A percentile compares a stretch with the other conserved stretches of the same genome.
phyloP scores from a whole-genome alignment of 2,888 invertebrate genomes.

The Pherbina coryleti region DNA sequence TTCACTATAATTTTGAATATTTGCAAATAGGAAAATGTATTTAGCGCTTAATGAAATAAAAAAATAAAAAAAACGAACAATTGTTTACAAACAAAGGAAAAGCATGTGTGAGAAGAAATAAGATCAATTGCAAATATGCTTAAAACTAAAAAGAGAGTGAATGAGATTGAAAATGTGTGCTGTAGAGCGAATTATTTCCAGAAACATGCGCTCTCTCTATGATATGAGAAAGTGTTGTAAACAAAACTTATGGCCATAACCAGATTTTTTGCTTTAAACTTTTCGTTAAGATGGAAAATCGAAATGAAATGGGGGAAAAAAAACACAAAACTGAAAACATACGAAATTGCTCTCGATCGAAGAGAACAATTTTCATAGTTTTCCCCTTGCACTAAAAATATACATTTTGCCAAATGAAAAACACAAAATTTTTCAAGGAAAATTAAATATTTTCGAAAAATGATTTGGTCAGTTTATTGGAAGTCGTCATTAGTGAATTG shows the following conservation, averaged over 20 bases:
- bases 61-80: constrained; percentile 1
- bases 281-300: background rate
- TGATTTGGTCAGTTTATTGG: constrained; percentile 60
- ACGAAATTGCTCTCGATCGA: constrained; percentile 5
- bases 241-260: too few species aligned
- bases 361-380: constrained; percentile 48
- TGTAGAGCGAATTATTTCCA: background rate
- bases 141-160: constrained; percentile 22
- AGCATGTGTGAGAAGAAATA: constrained; percentile 9
- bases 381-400: constrained; percentile 45
- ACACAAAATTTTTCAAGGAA: constrained; percentile 31
- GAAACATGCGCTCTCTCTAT: background rate
- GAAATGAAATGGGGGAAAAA: background rate
- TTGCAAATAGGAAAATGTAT: background rate
- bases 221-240: too few species aligned
- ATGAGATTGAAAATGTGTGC: background rate
- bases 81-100: constrained; percentile 35
- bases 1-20: too few species aligned
- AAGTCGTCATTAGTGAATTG: constrained; percentile 50
- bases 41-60: background rate
- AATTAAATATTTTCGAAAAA: constrained; percentile 49
- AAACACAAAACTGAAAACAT: background rate
- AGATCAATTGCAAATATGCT: constrained; percentile 27
- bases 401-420: constrained; percentile 27
- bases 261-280: background rate